Evolutionary conservation across 2,888 invertebrate species (phyloP).

Genomic region (Apomyelois bistriatella): DNA sequence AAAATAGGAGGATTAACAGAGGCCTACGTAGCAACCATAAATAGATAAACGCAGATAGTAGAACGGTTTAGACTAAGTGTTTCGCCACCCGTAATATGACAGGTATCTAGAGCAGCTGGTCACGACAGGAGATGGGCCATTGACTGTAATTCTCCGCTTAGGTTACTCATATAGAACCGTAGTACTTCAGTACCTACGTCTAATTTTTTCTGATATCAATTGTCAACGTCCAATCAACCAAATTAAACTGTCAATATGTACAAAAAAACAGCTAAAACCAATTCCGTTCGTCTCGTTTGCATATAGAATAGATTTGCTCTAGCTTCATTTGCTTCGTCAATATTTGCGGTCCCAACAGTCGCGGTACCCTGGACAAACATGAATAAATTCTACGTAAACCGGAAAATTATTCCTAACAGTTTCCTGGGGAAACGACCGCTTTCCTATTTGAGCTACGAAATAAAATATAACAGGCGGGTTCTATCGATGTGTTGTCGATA

Average conservation of each 20-base stretch:
- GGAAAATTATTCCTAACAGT: slow-evolving; percentile 23
- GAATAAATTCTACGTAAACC: slow-evolving; percentile 19
- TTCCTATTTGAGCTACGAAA: slow-evolving; percentile 7
- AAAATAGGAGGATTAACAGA: no score
- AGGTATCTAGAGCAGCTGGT: no score
- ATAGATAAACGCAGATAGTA: no score
- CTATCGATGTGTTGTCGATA: background rate
- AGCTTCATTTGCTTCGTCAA: background rate
- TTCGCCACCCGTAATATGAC: no score
- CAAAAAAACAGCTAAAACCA: background rate
- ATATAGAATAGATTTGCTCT: background rate
- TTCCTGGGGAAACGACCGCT: slow-evolving; percentile 16
- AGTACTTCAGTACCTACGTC: no score
- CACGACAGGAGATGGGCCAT: no score
- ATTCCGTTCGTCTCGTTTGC: background rate
- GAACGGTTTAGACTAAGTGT: no score
- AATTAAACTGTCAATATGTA: background rate
- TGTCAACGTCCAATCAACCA: no score
- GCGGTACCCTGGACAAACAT: background rate
- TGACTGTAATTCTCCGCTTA: no score
- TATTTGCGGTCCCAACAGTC: background rate
- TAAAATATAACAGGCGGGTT: slow-evolving; percentile 11
- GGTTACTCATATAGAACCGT: no score
- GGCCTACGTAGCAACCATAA: no score
- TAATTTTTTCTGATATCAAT: no score